Evolutionary conservation across 2,113 vertebrate genomes (phyloP), one percentile per base, ranked within the genome.

Genomic region (Melanotaenia duboulayi): DNA sequence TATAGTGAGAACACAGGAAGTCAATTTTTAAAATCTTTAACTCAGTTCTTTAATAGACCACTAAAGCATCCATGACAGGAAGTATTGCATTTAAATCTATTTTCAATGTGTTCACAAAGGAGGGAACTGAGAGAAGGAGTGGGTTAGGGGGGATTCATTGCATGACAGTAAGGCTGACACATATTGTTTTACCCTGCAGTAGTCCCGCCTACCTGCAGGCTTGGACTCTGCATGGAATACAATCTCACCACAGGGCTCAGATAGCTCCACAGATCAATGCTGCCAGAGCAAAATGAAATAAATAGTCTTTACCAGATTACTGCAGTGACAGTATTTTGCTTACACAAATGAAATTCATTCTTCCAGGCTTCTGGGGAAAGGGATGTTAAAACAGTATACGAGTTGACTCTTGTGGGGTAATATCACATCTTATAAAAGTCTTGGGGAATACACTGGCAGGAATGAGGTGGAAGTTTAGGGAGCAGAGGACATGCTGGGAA

Each of bases 181-280:
- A 63, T n/a, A n/a, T 63, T 32, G 49, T 7, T 75, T 84, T 24
- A 11, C 46, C 4, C 67, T 59, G 71, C 82, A 67, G 78, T 4
- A 4, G 46, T 70, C 71, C 67, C 54, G 59, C 24, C 60, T 67
- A 79, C 77, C 72, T 81, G 74, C 59, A 63, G 69, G 68, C 0
- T 4, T 63, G 77, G 57, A 72, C 67, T 65, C 81, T 71, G 66
- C 46, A 57, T 72, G 67, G 58, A 82, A 72, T 14, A 23, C 63
- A 64, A 46, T 56, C 65, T 80, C 70, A 71, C 77, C 77, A n/a
- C 77, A 76, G 57, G 74, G 20, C 61, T 74, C 69, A n/a, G 78
- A 72, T 70, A 39, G 76, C 83, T 63, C 66, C 65, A 66, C 74
- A 71, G 73, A 85, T 91, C 78, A 68, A 84, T 88, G 59, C 74